A percentile compares a stretch with the other conserved stretches of the same genome.
Conservation (phyloP, 2,888 invertebrate species). For the Yponomeuta malinellus region DNA sequence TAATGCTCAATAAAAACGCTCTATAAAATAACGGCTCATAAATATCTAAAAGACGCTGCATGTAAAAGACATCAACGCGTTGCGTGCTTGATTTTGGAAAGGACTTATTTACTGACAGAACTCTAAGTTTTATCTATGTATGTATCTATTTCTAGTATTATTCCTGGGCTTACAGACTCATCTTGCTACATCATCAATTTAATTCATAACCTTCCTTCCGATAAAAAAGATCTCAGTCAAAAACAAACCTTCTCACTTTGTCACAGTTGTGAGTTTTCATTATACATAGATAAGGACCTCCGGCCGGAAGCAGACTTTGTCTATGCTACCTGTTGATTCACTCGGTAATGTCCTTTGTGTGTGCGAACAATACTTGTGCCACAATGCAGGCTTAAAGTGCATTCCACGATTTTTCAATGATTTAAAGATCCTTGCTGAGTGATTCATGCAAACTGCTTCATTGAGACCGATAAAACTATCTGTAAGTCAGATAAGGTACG, state of each 20-base stretch:
- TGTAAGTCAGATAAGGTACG: neutral
- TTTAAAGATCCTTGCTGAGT: neutral
- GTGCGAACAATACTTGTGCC: constrained; percentile 48
- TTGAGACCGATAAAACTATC: neutral
- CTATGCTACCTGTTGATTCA: constrained; percentile 72
- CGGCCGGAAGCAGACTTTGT: constrained; percentile 67
- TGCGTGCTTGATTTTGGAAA: neutral
- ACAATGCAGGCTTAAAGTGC: constrained; percentile 48
- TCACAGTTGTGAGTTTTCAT: neutral
- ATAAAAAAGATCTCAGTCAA: neutral
- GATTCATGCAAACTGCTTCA: neutral
- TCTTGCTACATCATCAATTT: neutral
- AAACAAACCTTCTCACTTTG: neutral
- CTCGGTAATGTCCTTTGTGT: constrained; percentile 51
- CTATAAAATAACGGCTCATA: neutral
- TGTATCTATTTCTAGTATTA: no score
- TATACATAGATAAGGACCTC: neutral
- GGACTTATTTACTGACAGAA: neutral
- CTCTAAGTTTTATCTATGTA: neutral
- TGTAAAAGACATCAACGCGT: constrained; percentile 10
- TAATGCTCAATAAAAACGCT: neutral
- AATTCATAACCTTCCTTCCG: neutral
- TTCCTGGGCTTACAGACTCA: neutral
- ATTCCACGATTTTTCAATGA: constrained; percentile 36
- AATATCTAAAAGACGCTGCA: neutral